phyloP scores from a whole-genome alignment of 2,888 invertebrate species.

The Agonum fuliginosum region DNA sequence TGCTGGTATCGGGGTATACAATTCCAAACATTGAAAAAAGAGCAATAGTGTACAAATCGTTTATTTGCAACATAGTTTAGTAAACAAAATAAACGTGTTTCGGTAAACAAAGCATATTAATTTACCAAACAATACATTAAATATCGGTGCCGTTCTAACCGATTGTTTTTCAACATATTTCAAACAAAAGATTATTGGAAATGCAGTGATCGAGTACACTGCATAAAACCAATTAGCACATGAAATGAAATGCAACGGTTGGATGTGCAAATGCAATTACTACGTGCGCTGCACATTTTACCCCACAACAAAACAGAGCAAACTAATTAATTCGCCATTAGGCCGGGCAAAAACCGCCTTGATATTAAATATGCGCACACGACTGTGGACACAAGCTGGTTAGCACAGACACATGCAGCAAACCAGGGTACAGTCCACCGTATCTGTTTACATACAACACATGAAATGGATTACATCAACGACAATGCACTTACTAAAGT shows the following conservation, averaged over 20 bases:
- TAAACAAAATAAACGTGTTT: constrained; percentile 29
- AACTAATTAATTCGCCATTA: constrained; percentile 52
- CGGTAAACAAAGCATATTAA: constrained; percentile 37
- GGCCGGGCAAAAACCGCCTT: constrained; percentile 35
- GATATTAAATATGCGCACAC: constrained; percentile 39
- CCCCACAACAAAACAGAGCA: constrained; percentile 48
- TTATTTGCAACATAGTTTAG: constrained; percentile 40
- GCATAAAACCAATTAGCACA: constrained; percentile 54
- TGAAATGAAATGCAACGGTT: constrained; percentile 44
- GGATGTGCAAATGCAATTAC: constrained; percentile 50
- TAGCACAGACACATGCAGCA: background rate
- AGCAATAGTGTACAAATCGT: constrained; percentile 23
- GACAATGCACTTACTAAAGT: constrained; percentile 10
- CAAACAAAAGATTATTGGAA: constrained; percentile 49
- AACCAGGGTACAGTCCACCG: background rate
- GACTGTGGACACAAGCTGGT: background rate
- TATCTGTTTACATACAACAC: no score
- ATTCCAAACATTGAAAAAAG: constrained; percentile 13
- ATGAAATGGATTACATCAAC: constrained; percentile 32
- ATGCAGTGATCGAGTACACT: constrained; percentile 31
- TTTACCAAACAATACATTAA: constrained; percentile 42
- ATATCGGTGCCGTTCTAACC: constrained; percentile 25
- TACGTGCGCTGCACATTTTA: constrained; percentile 10
- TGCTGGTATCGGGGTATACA: background rate
- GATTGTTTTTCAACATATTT: constrained; percentile 42